Evolutionary conservation across 2,797 vertebrate species (phyloP).

Genomic region (Pelobates cultripes): DNA sequence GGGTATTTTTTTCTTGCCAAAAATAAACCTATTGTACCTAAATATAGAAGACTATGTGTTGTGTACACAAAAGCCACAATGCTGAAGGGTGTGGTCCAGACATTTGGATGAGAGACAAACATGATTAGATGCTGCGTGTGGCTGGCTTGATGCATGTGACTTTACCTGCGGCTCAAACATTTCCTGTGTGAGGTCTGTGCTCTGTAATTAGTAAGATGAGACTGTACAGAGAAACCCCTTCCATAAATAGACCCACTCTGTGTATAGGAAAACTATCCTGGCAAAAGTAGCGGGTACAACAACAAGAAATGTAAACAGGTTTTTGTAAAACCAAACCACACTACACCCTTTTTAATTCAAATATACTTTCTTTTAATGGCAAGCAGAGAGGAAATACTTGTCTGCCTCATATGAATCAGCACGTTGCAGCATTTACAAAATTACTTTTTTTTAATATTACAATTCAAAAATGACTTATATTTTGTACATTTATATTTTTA

Average conservation of each 20-base stretch:
- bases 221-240: conserved; percentile 26
- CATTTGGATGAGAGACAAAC: conserved; percentile 7
- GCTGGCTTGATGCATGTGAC: background rate
- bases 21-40: conserved; percentile 25
- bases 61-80: conserved; percentile 32
- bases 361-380: background rate
- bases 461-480: no score
- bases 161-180: conserved; percentile 27
- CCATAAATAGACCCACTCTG: conserved; percentile 29
- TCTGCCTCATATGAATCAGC: no score
- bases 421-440: no score
- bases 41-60: conserved; percentile 22
- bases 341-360: background rate
- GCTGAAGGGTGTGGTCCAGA: conserved; percentile 20
- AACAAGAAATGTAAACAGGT: conserved; percentile 12
- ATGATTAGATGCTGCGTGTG: conserved; percentile 1
- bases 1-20: background rate
- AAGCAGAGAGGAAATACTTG: no score
- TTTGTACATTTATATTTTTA: no score
- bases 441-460: no score
- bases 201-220: conserved; percentile 30
- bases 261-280: conserved; percentile 8
- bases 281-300: conserved; percentile 4
- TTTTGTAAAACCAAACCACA: background rate
- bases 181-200: conserved; percentile 26